Base-by-base conservation (phyloP, 2,888 invertebrate species). In the Eupithecia subfuscata region DNA sequence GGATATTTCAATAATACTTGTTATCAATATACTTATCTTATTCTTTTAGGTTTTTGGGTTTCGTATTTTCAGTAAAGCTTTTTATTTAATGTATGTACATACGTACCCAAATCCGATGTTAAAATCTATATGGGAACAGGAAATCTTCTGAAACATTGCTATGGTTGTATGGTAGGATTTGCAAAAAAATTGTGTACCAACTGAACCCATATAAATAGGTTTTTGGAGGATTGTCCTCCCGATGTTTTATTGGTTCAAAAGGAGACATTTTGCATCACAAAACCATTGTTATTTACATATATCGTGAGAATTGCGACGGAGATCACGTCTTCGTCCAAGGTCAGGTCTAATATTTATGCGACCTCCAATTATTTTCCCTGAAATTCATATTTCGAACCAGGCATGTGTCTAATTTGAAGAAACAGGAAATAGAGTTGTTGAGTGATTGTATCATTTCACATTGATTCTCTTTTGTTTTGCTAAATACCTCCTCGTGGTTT, bases 211-310 rank as follows among this genome's bases (percentile, higher is more conserved):
- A 22, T 5, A 11, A 22, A 56, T 22, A 22, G n/a, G 22, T 56
- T 11, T 22, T 11, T 22, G n/a, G 11, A 56, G 11, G 52, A 22
- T 22, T 40, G 18, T 34, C n/a, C n/a, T 16, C 43, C 48, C 12
- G 60, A 40, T 48, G 22, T 30, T 45, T 79, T 45, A 43, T 83
- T 83, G 79, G 82, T 85, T 86, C 84, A 86, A 82, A 82, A 86
- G 84, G 83, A 81, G 77, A 83, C 78, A 81, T 85, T 89, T 88
- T 84, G 84, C 88, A 89, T 89, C 79, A 88, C 87, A 88, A 88
- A 89, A 84, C 86, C 83, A 89, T 91, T 91, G 90, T 91, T 84
- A 91, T 92, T 90, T 87, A 90, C 90, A 92, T 87, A 88, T 85
- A 85, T 83, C 85, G 85, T 85, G 86, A 86, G 87, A 89, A 86